Evolutionary conservation across 37 sponge, comb jelly and placozoan genomes (phyloP).

Genomic region (Eunapius fragilis): DNA sequence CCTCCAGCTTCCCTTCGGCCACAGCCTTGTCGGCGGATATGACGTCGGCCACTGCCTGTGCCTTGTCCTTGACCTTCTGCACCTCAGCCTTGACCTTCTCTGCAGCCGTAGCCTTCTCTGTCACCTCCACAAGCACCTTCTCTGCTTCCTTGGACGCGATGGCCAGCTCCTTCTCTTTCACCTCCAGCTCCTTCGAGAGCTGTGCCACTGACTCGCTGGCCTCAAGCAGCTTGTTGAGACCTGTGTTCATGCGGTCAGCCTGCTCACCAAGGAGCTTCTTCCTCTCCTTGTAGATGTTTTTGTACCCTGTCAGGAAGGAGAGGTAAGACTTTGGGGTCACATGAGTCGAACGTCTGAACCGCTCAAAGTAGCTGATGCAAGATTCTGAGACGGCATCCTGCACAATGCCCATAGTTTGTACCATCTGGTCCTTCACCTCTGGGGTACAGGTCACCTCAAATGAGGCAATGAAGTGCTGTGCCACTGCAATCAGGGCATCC

Average conservation of each 20-base stretch:
- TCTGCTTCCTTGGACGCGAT: slow-evolving; percentile 92
- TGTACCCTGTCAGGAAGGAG: slow-evolving; percentile 95
- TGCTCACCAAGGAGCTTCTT: slow-evolving; percentile 81
- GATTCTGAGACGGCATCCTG: slow-evolving; percentile 98
- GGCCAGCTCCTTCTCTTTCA: slow-evolving; percentile 95
- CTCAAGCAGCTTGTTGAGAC: slow-evolving; percentile 93
- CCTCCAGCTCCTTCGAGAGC: slow-evolving; percentile 88
- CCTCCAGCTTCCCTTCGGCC: slow-evolving; percentile 90
- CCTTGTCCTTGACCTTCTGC: slow-evolving; percentile 98
- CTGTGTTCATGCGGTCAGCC: slow-evolving; percentile 93
- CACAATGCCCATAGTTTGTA: slow-evolving; percentile 94
- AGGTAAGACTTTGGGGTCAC: slow-evolving; percentile 99
- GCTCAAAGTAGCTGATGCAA: slow-evolving; percentile 93
- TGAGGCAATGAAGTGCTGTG: slow-evolving; percentile 88
- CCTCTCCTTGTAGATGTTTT: slow-evolving; percentile 87
- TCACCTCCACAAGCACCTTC: slow-evolving; percentile 93
- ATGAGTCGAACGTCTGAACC: slow-evolving; percentile 94
- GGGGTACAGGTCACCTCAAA: slow-evolving; percentile 86
- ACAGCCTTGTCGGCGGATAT: slow-evolving; percentile 92
- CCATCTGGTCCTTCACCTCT: slow-evolving; percentile 87
- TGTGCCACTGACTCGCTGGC: slow-evolving; percentile 88
- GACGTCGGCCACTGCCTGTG: slow-evolving; percentile 94
- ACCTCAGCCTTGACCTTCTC: slow-evolving; percentile 98
- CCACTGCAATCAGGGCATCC: slow-evolving; percentile 97
- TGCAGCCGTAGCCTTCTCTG: slow-evolving; percentile 95